Conservation (phyloP, 2,113 vertebrate genomes). For the Lagopus muta region DNA sequence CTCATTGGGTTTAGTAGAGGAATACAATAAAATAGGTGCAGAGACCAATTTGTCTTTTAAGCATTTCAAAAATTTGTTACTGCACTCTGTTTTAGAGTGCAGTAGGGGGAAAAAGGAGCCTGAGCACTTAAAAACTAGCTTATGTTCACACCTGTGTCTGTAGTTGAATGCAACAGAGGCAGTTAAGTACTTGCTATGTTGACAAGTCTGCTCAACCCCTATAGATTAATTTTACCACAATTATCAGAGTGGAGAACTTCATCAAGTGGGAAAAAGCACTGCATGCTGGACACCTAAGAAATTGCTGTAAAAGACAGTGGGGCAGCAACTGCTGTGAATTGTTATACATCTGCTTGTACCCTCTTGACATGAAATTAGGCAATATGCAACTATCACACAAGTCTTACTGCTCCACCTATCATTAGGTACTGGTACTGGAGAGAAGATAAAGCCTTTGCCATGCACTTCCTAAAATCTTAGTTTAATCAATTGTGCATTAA, state of each 20-base stretch:
- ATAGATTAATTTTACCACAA: neutral
- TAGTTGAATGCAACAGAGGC: neutral
- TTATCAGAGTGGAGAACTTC: neutral
- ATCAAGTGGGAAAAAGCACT: accelerated
- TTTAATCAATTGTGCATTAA: accelerated
- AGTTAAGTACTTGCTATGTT: neutral
- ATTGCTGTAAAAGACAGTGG: accelerated
- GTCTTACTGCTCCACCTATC: neutral
- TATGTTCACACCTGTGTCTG: neutral
- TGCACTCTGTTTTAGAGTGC: neutral
- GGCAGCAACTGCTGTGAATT: neutral
- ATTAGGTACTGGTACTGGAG: neutral
- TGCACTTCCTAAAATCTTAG: neutral
- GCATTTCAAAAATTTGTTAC: neutral
- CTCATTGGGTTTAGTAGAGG: neutral
- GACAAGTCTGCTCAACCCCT: neutral
- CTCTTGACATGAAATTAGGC: neutral
- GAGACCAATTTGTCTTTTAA: neutral
- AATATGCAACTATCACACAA: neutral
- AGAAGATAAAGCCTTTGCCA: neutral
- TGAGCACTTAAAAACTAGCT: neutral
- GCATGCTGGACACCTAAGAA: neutral
- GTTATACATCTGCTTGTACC: neutral
- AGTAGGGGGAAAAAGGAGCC: neutral
- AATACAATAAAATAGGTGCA: neutral